A percentile compares a stretch with the other conserved stretches of the same genome.
Conservation (phyloP, 2,797 vertebrate genomes). For the Sphaeramia orbicularis region DNA sequence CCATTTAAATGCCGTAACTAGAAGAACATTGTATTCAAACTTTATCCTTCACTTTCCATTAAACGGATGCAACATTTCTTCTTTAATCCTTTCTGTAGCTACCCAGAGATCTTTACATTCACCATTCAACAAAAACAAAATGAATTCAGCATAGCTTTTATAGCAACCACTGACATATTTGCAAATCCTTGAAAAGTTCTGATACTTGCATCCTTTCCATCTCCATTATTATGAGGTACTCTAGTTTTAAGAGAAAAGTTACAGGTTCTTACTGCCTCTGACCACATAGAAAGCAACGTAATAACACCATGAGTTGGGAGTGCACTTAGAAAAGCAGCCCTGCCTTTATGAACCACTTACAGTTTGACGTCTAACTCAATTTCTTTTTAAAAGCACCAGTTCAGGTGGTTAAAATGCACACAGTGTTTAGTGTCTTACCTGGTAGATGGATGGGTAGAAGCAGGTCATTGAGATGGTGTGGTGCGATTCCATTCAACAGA, state of each 20-base stretch:
- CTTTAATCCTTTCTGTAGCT: constrained; percentile 3
- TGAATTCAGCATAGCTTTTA: not conserved
- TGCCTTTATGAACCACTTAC: not conserved
- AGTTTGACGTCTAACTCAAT: not conserved
- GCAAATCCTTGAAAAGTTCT: not conserved
- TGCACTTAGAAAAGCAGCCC: not conserved
- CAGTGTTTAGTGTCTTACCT: constrained; percentile 59
- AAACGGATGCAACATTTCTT: not conserved
- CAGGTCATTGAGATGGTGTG: constrained; percentile 12
- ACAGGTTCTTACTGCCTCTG: not conserved
- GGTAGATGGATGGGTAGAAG: constrained; percentile 6
- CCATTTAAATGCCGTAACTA: not conserved
- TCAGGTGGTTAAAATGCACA: not conserved
- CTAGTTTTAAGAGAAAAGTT: constrained; percentile 18
- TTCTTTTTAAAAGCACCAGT: not conserved
- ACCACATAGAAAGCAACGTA: not conserved
- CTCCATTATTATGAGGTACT: not conserved
- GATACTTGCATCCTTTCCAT: constrained; percentile 24
- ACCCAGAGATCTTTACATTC: constrained; percentile 1
- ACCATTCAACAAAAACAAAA: constrained; percentile 22
- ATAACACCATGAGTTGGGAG: not conserved
- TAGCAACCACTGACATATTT: constrained; percentile 10
- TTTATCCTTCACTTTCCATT: not conserved
- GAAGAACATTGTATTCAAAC: not conserved
- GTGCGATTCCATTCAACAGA: constrained; percentile 42